A percentile compares a stretch with the other conserved stretches of the same genome.
Evolutionary conservation across 2,888 invertebrate genomes (phyloP).

Genomic region (Eristalinus aeneus): DNA sequence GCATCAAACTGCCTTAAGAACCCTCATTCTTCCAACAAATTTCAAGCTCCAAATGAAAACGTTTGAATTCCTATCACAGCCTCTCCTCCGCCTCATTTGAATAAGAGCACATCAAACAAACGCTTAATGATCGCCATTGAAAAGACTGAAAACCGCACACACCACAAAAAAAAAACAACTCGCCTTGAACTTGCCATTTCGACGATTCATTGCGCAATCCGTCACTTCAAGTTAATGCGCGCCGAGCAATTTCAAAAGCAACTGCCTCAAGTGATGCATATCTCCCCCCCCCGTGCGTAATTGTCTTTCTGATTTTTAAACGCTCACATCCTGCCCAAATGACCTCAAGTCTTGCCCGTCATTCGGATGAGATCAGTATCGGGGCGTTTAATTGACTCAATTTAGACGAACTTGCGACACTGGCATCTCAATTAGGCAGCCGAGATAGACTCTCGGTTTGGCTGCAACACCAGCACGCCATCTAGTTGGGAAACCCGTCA

Average conservation of each 20-base stretch:
- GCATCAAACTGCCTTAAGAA: too few relatives aligned
- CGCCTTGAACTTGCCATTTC: background rate
- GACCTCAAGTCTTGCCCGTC: background rate
- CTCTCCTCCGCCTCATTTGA: too few relatives aligned
- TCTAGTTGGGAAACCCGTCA: background rate
- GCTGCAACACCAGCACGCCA: background rate
- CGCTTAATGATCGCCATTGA: background rate
- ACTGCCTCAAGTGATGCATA: background rate
- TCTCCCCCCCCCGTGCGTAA: background rate
- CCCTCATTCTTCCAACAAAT: too few relatives aligned
- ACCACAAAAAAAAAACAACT: background rate
- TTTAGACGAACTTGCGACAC: background rate
- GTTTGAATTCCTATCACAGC: too few relatives aligned
- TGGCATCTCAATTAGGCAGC: background rate
- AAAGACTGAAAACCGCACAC: background rate
- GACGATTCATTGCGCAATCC: background rate
- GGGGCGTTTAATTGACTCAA: background rate
- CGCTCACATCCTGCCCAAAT: background rate
- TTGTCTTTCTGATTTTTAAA: background rate
- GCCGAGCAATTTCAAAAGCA: background rate
- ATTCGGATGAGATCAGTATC: background rate
- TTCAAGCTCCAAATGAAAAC: too few relatives aligned
- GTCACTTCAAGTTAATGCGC: background rate
- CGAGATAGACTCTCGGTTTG: background rate
- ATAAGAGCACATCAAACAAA: background rate